phyloP scores from a whole-genome alignment of 2,888 invertebrate genomes.

The Galerucella calmariensis region DNA sequence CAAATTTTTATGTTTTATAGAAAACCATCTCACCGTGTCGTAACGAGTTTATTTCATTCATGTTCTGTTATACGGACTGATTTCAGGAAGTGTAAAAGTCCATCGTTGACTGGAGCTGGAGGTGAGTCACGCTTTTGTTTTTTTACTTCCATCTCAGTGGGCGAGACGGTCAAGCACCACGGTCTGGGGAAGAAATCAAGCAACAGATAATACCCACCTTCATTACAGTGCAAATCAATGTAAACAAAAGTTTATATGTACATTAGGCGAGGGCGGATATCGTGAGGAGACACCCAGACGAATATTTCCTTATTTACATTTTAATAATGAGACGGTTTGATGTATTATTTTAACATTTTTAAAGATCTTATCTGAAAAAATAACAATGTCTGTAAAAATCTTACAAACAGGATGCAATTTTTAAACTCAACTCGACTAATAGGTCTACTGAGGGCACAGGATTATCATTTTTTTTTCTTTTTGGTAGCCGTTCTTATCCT shows the following conservation, averaged over 20 bases:
- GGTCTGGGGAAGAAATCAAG: constrained; percentile 31
- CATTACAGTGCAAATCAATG: constrained; percentile 14
- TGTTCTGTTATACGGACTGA: constrained; percentile 42
- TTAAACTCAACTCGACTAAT: no score
- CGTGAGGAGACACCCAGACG: constrained; percentile 27
- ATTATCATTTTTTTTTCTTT: no score
- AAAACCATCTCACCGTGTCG: constrained; percentile 18
- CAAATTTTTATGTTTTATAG: constrained; percentile 1
- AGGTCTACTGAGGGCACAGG: no score
- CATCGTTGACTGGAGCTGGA: constrained; percentile 43
- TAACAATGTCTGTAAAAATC: neutral
- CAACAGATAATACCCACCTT: constrained; percentile 17
- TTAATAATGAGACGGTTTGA: neutral
- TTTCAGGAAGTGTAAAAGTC: constrained; percentile 49
- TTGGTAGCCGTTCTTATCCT: no score
- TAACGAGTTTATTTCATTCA: constrained; percentile 26
- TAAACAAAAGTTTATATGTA: constrained; percentile 22
- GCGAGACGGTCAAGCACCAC: constrained; percentile 44
- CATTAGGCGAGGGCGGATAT: constrained; percentile 29
- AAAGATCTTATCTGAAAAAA: constrained; percentile 1
- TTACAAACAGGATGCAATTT: neutral
- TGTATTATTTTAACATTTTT: neutral
- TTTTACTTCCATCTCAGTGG: constrained; percentile 38
- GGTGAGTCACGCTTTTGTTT: constrained; percentile 49
- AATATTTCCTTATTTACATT: constrained; percentile 7